Base-by-base conservation (phyloP, 2,797 vertebrate genomes). In the Pelobates cultripes region DNA sequence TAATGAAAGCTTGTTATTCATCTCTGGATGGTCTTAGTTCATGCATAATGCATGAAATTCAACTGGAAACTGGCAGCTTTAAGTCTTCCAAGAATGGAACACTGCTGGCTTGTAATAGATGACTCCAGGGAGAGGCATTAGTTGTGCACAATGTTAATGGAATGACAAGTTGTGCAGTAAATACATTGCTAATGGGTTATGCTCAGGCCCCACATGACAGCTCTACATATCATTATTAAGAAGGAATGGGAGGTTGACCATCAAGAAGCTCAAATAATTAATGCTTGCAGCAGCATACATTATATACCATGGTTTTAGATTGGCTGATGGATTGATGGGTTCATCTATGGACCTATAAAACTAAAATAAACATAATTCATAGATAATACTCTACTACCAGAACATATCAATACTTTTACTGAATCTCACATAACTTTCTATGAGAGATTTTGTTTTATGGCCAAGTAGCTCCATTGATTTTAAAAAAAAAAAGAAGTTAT, bases 41-140 rank as follows among this genome's bases (percentile, higher is more conserved):
- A 77, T 82, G 60, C 75, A 82, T 82, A 82, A 82, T 77, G 60
- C 74, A 82, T 77, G 69, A 77, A 40, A 64, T 66, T 55, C 60
- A 55, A 40, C 69, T 72, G 68, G 45, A 66, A 72, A 71, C 41
- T 72, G 74, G 74, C 80, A 82, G 74, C 74, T 44, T 70, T 66
- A 72, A n/a, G 61, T 77, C 69, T 82, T 77, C 80, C 73, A 77
- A 72, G 74, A 72, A 67, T 28, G 67, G 17, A 81, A 17, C 40
- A 43, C 68, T 75, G 79, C 73, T 70, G 80, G 28, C 28, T 76
- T 71, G 73, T 71, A 71, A 77, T 71, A 53, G 73, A 51, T 41
- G 68, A 57, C 80, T 82, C 80, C 40, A 28, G 74, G 69, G 80
- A 77, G 51, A 76, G 42, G 42, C 57, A 40, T 76, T 75, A 75